A percentile compares a stretch with the other conserved stretches of the same genome.
phyloP scores from a whole-genome alignment of 2,113 vertebrate genomes.

The Kobus ellipsiprymnus region DNA sequence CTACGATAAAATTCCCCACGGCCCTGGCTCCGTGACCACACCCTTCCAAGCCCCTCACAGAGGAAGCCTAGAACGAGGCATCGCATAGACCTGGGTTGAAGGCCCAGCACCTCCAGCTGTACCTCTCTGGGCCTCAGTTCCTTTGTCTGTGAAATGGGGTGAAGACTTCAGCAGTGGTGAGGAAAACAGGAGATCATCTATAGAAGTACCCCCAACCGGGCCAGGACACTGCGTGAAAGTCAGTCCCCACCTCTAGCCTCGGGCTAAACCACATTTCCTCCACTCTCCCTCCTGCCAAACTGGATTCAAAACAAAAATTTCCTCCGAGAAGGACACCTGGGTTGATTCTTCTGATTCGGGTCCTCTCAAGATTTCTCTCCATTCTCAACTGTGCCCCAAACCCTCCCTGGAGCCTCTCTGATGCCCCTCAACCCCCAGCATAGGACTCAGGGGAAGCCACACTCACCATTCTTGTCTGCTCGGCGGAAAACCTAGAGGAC shows the following conservation, averaged over 20 bases:
- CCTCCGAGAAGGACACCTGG: neutral
- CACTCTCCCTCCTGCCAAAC: neutral
- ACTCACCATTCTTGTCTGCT: conserved; percentile 88
- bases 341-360: neutral
- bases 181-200: neutral
- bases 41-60: neutral
- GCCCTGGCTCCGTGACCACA: neutral
- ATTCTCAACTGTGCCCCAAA: neutral
- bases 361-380: neutral
- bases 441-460: neutral
- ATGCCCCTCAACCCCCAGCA: neutral
- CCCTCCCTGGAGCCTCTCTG: neutral
- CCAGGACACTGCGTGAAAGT: neutral
- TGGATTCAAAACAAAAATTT: neutral
- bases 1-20: neutral
- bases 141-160: neutral
- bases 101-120: neutral
- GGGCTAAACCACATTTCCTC: neutral
- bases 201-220: neutral
- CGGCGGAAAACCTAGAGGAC: conserved; percentile 84
- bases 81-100: neutral
- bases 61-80: neutral
- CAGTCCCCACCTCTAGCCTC: neutral
- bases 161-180: neutral
- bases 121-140: neutral